Base-by-base conservation (phyloP, 2,113 vertebrate species). In the Grammomys dolichurus region DNA sequence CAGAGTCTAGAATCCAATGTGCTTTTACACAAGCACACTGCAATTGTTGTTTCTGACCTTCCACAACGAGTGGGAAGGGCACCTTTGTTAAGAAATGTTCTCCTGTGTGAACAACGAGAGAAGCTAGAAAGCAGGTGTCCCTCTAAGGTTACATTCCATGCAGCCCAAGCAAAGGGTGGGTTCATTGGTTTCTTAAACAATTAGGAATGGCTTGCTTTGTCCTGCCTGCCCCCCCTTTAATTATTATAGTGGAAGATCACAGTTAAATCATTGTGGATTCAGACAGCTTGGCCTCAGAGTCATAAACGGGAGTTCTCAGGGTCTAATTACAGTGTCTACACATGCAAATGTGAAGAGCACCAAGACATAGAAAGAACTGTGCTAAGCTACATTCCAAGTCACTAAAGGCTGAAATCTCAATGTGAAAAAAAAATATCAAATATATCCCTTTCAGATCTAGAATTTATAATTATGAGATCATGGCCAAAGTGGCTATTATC, bases 51-150 rank as follows among this genome's bases (percentile, higher is more conserved):
- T 82, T 73, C 69, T 28, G 19, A 92, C 72, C 60, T 58, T 22
- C 19, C 2, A 14, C 0, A 0, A 36, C 0, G 11, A 31, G 3
- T 4, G 1, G 0, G n/a, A 63, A 54, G 0, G 7, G 54, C 6
- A 40, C 7, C 58, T 81, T 14, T 14, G n/a, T 31, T 26, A 28
- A 28, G 60, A 36, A 78, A 63, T 16, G 1, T 46, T 22, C 54
- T 92, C 78, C 72, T 31, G 1, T 16, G 58, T 54, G 85, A 36
- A 22, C 0, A 43, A 6, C 16, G 17, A 14, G 16, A 24, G 69
- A 76, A 46, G 75, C 48, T 26, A 33, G 26, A 69, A 28, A 60
- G 20, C 1, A 24, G 91, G 31, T 36, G 17, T 56, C 48, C 31
- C 58, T n/a, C 72, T 40, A 54, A 13, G 48, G 43, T 46, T 48